Base-by-base conservation (phyloP, 2,888 invertebrate genomes). In the Vandiemenella viatica region DNA sequence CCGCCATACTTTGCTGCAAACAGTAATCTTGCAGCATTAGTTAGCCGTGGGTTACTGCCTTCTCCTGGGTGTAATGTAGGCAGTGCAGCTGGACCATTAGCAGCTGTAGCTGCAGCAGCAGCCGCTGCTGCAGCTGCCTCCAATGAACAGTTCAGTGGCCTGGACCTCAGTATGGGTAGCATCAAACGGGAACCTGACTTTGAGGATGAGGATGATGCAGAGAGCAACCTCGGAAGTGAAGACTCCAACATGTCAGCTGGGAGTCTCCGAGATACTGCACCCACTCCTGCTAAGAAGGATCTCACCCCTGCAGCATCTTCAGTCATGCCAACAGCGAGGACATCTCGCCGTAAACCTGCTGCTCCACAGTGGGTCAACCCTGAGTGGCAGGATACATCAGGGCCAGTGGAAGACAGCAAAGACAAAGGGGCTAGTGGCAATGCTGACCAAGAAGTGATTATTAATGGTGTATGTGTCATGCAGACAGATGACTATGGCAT, bases 311-410 rank as follows among this genome's bases (percentile, higher is more conserved):
- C n/a, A n/a, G 56, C 46, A 55, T 56, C 57, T 32, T 55, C 56
- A 45, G 47, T 55, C 5, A 54, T 52, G 37, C 53, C 58, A 8
- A 43, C 56, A 54, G 52, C 59, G 55, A 65, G 80, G 59, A 74
- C 77, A 42, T 86, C 82, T 49, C 71, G 91, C 54, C 76, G 95
- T 60, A 96, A 96, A 71, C 91, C 93, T 1, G 92, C 91, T 1
- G 92, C 93, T 47, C 95, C 96, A 2, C 93, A 96, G 68, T 93
- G 95, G 91, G 91, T 95, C 4, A 93, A 93, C 67, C 95, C 95
- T 6, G 89, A 89, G 59, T 87, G 87, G 86, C 85, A 85, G 61
- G 85, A 84, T 62, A 71, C 71, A 45, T 40, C 45, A 22, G 42
- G 44, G 6, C 41, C 26, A 16, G 23, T 45, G 13, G 49, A 49